These are phyloP conservation scores for Phrynosoma platyrhinos DNA, from an alignment of 2,113 vertebrate species.

Conservation along the genomic window DNA sequence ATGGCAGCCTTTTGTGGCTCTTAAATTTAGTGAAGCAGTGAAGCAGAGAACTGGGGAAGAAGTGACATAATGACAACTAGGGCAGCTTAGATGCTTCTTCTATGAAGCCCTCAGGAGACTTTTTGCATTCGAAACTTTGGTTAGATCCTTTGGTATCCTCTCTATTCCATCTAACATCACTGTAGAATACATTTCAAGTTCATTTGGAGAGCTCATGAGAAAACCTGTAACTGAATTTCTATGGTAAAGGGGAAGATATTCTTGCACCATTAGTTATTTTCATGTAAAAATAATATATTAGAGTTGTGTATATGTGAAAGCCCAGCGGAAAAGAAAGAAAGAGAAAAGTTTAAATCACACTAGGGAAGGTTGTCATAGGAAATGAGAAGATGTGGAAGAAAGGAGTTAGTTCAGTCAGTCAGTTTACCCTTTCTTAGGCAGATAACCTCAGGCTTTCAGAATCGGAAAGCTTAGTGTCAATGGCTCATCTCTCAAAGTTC, in stretches of 20 bases:
- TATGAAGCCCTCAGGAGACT: background rate
- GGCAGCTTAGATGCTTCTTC: background rate
- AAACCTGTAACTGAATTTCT: background rate
- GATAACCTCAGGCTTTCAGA: no score
- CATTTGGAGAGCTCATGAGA: background rate
- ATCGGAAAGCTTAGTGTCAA: no score
- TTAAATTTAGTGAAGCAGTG: constrained; percentile 1
- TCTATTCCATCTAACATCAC: background rate
- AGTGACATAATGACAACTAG: background rate
- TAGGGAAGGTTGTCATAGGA: no score
- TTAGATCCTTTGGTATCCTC: background rate
- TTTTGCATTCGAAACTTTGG: background rate
- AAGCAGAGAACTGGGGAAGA: background rate
- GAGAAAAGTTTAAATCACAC: no score
- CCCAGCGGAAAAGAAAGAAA: no score
- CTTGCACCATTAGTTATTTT: background rate
- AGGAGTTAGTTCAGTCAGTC: no score
- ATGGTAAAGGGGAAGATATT: background rate
- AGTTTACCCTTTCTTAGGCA: no score
- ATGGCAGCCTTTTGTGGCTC: background rate
- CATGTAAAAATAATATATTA: background rate
- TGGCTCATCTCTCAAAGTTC: no score
- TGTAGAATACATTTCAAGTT: background rate
- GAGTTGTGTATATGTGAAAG: no score
- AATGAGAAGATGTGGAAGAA: no score